These are phyloP conservation scores for Isaurus tuberculatus DNA, from an alignment of 92 coral and sea anemone species.

Conservation along the genomic window DNA sequence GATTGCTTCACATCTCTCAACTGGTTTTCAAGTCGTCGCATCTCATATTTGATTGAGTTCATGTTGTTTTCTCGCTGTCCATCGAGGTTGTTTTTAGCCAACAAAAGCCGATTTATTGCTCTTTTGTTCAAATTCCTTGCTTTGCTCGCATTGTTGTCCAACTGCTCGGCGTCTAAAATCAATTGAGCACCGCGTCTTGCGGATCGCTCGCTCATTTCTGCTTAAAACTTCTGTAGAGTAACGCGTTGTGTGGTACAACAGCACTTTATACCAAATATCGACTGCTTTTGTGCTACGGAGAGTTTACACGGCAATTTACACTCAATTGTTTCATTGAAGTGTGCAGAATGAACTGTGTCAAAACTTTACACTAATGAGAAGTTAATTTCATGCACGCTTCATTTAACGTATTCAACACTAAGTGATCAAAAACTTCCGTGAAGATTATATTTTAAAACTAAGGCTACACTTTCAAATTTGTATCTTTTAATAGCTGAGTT, in stretches of 20 bases:
- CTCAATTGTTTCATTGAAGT: conserved; percentile 13
- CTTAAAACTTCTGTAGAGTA: neutral
- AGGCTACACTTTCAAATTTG: neutral
- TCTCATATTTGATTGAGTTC: conserved; percentile 82
- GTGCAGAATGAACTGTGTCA: conserved; percentile 17
- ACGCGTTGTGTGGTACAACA: conserved; percentile 5
- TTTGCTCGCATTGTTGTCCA: conserved; percentile 77
- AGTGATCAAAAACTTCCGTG: too few relatives aligned
- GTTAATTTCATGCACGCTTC: conserved; percentile 21
- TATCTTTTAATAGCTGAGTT: neutral
- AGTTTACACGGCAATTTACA: conserved; percentile 27
- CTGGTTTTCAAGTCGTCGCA: conserved; percentile 79
- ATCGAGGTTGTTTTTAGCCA: conserved; percentile 63
- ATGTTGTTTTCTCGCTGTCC: conserved; percentile 68
- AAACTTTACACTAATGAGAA: conserved; percentile 13
- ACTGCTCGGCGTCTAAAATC: conserved; percentile 67
- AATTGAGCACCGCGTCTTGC: conserved; percentile 59
- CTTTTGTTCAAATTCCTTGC: conserved; percentile 79
- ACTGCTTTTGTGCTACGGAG: neutral
- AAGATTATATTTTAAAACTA: neutral
- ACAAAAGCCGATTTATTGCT: conserved; percentile 68
- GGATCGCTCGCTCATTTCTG: conserved; percentile 66
- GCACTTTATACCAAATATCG: neutral
- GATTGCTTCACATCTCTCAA: conserved; percentile 81
- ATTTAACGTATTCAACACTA: conserved; percentile 19